Conservation (phyloP, 2,113 vertebrate genomes). For the Saccopteryx bilineata region DNA sequence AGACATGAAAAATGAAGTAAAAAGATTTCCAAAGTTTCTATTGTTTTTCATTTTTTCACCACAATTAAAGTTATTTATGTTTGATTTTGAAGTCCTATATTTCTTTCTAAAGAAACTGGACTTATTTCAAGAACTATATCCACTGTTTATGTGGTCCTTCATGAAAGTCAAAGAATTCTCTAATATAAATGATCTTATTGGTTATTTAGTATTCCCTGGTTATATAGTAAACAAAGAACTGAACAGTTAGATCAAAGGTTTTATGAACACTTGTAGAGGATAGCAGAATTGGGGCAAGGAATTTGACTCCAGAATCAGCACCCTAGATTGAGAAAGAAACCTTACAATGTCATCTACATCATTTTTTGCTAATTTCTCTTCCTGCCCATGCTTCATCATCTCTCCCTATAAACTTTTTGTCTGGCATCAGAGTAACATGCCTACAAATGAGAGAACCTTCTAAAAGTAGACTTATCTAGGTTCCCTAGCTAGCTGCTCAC, state of each 20-base stretch:
- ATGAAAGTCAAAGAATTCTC: constrained; percentile 46
- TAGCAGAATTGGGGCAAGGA: background rate
- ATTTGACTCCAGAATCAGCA: background rate
- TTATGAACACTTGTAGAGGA: background rate
- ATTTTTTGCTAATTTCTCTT: background rate
- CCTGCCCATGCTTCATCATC: background rate
- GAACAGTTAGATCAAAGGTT: background rate
- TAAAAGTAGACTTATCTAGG: background rate
- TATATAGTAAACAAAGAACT: constrained; percentile 33
- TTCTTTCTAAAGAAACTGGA: background rate
- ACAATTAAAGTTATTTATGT: background rate
- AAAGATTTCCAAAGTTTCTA: background rate
- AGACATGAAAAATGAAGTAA: constrained; percentile 35
- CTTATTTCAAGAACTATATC: constrained; percentile 8
- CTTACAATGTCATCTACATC: background rate
- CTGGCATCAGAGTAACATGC: background rate
- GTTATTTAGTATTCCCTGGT: background rate
- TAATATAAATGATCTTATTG: background rate
- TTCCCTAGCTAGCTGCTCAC: background rate
- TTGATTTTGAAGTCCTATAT: background rate
- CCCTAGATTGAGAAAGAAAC: background rate
- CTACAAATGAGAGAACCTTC: background rate
- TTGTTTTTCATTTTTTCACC: constrained; percentile 46
- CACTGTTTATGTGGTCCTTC: constrained; percentile 7
- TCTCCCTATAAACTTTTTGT: background rate